Evolutionary conservation across 2,113 vertebrate genomes (phyloP), one percentile per base, ranked within the genome.

Genomic region (Murina feae): DNA sequence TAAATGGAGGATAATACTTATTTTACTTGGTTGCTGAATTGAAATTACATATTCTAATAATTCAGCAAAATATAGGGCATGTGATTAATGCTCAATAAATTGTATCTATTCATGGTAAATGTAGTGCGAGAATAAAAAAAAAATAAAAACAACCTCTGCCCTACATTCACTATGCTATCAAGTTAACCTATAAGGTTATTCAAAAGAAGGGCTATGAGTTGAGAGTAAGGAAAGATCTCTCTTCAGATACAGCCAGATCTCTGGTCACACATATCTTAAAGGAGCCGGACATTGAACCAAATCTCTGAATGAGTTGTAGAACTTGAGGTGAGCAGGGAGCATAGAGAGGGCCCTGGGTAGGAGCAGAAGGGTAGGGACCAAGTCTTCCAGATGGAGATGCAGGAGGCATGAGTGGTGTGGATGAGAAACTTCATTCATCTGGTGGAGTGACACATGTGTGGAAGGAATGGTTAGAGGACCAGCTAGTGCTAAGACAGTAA

Each of bases 41-140:
- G 80, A 94, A n/a, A 93, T 81, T 1, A 25, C 37, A 0, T 30
- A 58, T 80, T 95, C 94, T 42, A 42, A 92, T 66, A 87, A 93
- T 74, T 94, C 32, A 86, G 39, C 9, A 78, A 93, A 60, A 23
- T 78, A 72, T 30, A 12, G 35, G 11, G 65, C 3, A 49, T 1
- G 6, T 17, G 21, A 17, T 25, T 82, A 63, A 11, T 28, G 1
- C 7, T 76, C 75, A 71, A 6, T 79, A 86, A 69, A 78, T 49
- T 80, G 2, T 90, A 9, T 88, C 20, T 93, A 6, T 82, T 55
- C 21, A 76, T 86, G 16, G 2, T 89, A 79, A 35, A 8, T 17
- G 23, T 60, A 90, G 35, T 53, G 37, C 10, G 91, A 71, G 76
- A 91, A 75, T 44, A 13, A 86, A 80, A 81, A 89, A 80, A 76